These are phyloP conservation scores for Hucho hucho DNA, from an alignment of 2,113 vertebrate species.

Conservation along the genomic window DNA sequence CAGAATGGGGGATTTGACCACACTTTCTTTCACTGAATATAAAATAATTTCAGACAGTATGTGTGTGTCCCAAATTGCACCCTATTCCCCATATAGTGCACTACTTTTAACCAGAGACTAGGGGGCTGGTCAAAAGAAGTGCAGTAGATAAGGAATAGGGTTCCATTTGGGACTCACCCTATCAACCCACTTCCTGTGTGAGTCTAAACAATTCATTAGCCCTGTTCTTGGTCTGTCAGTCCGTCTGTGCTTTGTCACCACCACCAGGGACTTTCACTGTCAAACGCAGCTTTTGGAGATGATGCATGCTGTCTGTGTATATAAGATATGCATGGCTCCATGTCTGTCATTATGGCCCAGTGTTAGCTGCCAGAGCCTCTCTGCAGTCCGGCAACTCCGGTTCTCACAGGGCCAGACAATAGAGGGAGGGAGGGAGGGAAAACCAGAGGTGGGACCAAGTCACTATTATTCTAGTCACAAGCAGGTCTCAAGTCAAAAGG, in stretches of 20 bases:
- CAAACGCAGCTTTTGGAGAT: not conserved
- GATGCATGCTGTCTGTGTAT: constrained; percentile 23
- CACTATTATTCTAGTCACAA: no score
- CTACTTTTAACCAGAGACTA: no score
- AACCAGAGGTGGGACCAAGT: no score
- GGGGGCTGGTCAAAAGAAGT: no score
- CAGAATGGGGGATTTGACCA: not conserved
- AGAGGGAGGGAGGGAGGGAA: no score
- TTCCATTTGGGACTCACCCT: no score
- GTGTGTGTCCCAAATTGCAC: no score
- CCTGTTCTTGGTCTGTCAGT: constrained; percentile 16
- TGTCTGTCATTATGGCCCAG: constrained; percentile 41
- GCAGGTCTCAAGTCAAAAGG: no score
- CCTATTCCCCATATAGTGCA: no score
- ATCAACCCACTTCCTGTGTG: constrained; percentile 17
- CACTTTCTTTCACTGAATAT: not conserved
- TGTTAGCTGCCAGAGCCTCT: constrained; percentile 26
- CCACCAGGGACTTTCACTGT: constrained; percentile 1
- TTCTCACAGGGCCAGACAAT: not conserved
- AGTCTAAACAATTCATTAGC: constrained; percentile 4
- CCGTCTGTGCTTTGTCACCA: not conserved
- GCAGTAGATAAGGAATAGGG: no score
- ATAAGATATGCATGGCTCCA: constrained; percentile 51
- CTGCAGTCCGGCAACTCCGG: constrained; percentile 31
- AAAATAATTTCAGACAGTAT: not conserved